Base-by-base conservation (phyloP, 2,797 vertebrate species). In the Kryptolebias ocellatus region DNA sequence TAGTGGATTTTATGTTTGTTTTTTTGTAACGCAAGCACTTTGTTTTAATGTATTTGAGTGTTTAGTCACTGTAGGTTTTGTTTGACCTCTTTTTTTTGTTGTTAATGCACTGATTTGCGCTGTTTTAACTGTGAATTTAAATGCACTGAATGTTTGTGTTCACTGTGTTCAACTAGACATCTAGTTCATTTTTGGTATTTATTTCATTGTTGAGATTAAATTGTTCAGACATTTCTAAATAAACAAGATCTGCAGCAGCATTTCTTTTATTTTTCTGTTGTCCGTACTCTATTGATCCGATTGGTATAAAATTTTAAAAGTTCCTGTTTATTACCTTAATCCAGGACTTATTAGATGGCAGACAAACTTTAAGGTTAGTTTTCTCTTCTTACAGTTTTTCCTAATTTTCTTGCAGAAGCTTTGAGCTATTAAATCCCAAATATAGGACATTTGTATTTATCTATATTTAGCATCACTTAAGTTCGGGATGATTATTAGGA, bases 1-100 rank as follows among this genome's bases (percentile, higher is more conserved):
- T 17, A 0, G 11, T 49, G 47, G 16, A 31, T 52, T 52, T 67
- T 46, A 50, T 5, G 39, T 5, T 42, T 1, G 11, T 53, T 54
- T 47, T 67, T 60, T 20, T 66, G 16, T 67, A 18, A 52, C 64
- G 12, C 17, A 46, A 61, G 81, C 70, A 86, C 67, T 84, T 82
- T 79, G 62, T 64, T 56, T 12, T 54, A 20, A 27, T 52, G 5
- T 75, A 68, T 70, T 64, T 50, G 1, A 44, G 28, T 51, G 54
- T 66, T 18, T 54, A 45, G 74, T 29, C 44, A 74, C 56, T 76
- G 60, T 53, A 63, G 29, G 31, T 42, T 42, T 11, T 12, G 6
- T 67, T 54, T 63, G 53, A 24, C 7, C 4, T 66, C 20, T 2
- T 24, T 24, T 24, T 24, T 24, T 24, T 24, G 20, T 24, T 24